Base-by-base conservation (phyloP, 2,797 vertebrate species). In the Pyrocephalus nanus region DNA sequence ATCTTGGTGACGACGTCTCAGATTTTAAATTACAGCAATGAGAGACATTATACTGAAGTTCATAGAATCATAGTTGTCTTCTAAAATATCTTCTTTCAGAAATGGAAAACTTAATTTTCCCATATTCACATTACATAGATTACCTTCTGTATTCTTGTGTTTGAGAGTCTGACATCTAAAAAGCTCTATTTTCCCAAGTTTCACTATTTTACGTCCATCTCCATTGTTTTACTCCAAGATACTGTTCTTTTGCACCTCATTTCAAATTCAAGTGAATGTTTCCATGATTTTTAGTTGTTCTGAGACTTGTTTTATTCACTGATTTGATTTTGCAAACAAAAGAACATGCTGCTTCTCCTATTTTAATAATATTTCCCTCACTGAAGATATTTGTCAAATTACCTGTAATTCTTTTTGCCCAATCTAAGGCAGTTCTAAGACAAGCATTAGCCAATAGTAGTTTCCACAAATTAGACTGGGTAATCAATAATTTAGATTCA, bases 401-500 rank as follows among this genome's bases (percentile, higher is more conserved):
- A 38, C n/a, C 40, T 69, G 25, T 51, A 69, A 45, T 75, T 80
- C 18, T 80, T 91, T 78, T 86, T 83, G 57, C 38, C 55, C 66
- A 57, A 55, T 81, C 60, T 88, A 78, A 91, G 62, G 36, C 53
- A 36, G 19, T 78, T 84, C 53, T 38, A 69, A 75, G 66, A 55
- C 26, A 78, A 78, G 43, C 15, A 34, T 42, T 76, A 90, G 88
- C 82, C 47, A 81, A 70, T 11, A 62, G 77, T 17, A 38, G 43
- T 50, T 91, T 88, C 60, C 55, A 93, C 80, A 86, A 90, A 88
- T 94, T 57, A 93, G 83, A 84, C 69, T 66, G 82, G 61, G 64
- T 91, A 86, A 92, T 95, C 85, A 96, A 96, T 96, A 96, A 96
- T 94, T 95, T 76, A 93, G 48, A 82, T 93, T 94, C 62, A 82